Evolutionary conservation across 2,888 invertebrate species (phyloP).

Genomic region (Archaeoteleia sp.): DNA sequence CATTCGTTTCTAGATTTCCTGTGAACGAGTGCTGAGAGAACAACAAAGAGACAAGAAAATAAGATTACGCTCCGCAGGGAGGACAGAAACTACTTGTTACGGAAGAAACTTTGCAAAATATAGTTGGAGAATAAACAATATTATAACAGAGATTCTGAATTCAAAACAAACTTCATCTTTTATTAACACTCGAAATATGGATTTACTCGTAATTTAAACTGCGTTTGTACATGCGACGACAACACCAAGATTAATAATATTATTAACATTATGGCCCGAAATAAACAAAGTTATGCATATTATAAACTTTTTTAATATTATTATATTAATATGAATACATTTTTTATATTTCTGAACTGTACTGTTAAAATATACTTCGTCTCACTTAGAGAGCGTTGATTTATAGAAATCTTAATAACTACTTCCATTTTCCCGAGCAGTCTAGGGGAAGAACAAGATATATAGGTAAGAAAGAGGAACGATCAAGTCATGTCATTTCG

Average conservation of each 20-base stretch:
- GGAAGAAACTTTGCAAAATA: constrained; percentile 14
- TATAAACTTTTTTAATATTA: too few species aligned
- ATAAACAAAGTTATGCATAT: too few species aligned
- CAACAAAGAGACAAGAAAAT: constrained; percentile 21
- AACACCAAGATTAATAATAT: too few species aligned
- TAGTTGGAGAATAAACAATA: constrained; percentile 8
- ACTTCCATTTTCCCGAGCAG: not conserved
- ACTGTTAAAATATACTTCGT: not conserved
- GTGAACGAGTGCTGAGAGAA: constrained; percentile 27
- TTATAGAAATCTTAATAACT: not conserved
- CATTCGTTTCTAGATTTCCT: constrained; percentile 61
- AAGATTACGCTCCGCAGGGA: constrained; percentile 19
- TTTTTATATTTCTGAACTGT: too few species aligned
- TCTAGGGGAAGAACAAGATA: constrained; percentile 2
- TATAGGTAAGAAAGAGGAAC: constrained; percentile 11
- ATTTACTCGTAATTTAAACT: too few species aligned
- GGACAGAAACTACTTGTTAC: constrained; percentile 13
- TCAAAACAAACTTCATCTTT: constrained; percentile 10
- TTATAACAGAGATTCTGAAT: not conserved
- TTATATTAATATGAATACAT: too few species aligned
- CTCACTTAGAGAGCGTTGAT: not conserved
- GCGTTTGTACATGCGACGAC: too few species aligned
- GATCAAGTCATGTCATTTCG: constrained; percentile 25
- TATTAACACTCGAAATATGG: too few species aligned
- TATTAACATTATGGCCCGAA: too few species aligned